These are phyloP conservation scores for Lynx canadensis DNA, from an alignment of 2,113 vertebrate species.

Conservation along the genomic window DNA sequence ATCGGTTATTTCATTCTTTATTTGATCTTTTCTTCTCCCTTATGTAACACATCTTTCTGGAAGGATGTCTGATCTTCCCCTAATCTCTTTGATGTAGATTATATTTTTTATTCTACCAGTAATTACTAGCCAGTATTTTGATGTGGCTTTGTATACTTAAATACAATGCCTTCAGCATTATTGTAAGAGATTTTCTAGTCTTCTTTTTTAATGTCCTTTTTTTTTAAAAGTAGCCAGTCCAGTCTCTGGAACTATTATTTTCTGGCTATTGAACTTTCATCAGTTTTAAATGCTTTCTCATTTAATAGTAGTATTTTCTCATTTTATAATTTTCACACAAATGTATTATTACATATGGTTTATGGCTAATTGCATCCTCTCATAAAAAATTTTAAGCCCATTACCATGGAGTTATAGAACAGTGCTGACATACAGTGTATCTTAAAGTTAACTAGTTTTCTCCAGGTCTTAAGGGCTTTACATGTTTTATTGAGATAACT, in stretches of 20 bases:
- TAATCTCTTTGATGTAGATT: conserved; percentile 41
- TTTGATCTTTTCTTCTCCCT: conserved; percentile 32
- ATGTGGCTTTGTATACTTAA: conserved; percentile 60
- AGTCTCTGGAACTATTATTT: background rate
- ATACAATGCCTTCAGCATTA: conserved; percentile 32
- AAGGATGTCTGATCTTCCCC: conserved; percentile 13
- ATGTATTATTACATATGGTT: background rate
- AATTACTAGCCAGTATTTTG: conserved; percentile 17
- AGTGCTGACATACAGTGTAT: background rate
- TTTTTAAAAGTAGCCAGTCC: background rate
- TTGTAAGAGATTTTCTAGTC: conserved; percentile 47
- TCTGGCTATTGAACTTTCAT: background rate
- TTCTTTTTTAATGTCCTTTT: background rate
- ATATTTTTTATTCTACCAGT: conserved; percentile 56
- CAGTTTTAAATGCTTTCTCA: conserved; percentile 7
- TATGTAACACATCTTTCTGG: conserved; percentile 9
- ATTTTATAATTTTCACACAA: conserved; percentile 32
- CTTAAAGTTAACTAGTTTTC: conserved; percentile 42
- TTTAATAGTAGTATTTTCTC: conserved; percentile 18
- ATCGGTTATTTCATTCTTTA: conserved; percentile 26
- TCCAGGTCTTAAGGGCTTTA: conserved; percentile 40
- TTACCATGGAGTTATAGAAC: background rate
- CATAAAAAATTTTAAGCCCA: background rate
- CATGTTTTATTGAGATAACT: conserved; percentile 41
- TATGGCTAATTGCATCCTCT: conserved; percentile 7